A percentile compares a stretch with the other conserved stretches of the same genome.
phyloP scores from a whole-genome alignment of 2,113 vertebrate species.

The Taxidea taxus region DNA sequence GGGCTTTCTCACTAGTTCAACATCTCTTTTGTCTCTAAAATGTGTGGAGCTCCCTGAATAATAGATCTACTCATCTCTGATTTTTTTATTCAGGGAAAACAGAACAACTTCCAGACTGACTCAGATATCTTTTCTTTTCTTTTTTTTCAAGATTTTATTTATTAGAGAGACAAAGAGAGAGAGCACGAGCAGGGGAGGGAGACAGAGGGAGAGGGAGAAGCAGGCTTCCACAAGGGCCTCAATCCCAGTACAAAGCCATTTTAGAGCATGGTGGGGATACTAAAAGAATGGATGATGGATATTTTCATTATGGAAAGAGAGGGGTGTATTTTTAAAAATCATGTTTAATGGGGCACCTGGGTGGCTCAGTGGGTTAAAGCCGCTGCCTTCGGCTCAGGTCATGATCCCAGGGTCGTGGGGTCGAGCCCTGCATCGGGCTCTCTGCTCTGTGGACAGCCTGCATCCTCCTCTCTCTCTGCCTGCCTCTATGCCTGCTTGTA shows the following conservation, averaged over 20 bases:
- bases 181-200: too few species aligned
- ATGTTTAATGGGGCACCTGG: neutral
- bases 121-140: neutral
- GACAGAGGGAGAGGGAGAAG: too few species aligned
- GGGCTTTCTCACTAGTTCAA: neutral
- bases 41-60: neutral
- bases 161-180: neutral
- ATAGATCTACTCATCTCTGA: neutral
- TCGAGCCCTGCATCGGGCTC: too few species aligned
- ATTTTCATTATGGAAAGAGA: neutral
- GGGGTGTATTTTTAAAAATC: neutral
- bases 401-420: too few species aligned
- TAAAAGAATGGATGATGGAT: neutral
- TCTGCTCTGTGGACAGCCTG: too few species aligned
- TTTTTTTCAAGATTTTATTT: neutral
- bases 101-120: neutral
- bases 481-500: too few species aligned
- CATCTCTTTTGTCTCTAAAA: constrained; percentile 5
- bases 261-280: rapidly evolving
- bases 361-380: too few species aligned
- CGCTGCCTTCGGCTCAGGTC: too few species aligned
- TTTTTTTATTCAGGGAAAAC: neutral
- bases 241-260: too few species aligned
- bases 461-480: too few species aligned
- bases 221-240: too few species aligned